phyloP scores from a whole-genome alignment of 2,797 vertebrate species.

The Perodicticus potto region DNA sequence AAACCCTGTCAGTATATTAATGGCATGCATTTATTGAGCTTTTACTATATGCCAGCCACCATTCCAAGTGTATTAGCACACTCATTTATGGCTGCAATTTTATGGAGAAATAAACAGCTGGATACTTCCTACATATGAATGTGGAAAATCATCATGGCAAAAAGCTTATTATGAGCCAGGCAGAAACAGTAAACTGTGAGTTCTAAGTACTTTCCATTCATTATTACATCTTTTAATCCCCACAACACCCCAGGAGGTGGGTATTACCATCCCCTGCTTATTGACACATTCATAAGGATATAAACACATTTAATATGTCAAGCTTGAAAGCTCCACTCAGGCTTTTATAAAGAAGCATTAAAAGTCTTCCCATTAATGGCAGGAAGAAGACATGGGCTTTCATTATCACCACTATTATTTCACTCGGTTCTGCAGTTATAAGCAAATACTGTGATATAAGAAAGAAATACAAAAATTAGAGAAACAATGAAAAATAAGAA shows the following conservation, averaged over 20 bases:
- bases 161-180: neutral
- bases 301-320: neutral
- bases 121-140: neutral
- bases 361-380: neutral
- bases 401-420: slow-evolving; percentile 17
- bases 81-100: neutral
- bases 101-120: slow-evolving; percentile 36
- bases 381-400: neutral
- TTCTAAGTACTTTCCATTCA: neutral
- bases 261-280: neutral
- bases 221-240: neutral
- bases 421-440: neutral
- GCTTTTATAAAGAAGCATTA: neutral
- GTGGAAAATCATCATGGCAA: slow-evolving; percentile 38
- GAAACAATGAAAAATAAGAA: neutral
- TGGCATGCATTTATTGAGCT: slow-evolving; percentile 5
- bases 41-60: neutral
- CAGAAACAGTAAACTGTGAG: neutral
- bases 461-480: neutral
- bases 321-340: neutral
- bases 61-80: slow-evolving; percentile 26
- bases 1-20: neutral
- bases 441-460: neutral
- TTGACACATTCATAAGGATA: neutral
- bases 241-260: neutral